Evolutionary conservation across 2,888 invertebrate species (phyloP).

Genomic region (Eupithecia vulgata): DNA sequence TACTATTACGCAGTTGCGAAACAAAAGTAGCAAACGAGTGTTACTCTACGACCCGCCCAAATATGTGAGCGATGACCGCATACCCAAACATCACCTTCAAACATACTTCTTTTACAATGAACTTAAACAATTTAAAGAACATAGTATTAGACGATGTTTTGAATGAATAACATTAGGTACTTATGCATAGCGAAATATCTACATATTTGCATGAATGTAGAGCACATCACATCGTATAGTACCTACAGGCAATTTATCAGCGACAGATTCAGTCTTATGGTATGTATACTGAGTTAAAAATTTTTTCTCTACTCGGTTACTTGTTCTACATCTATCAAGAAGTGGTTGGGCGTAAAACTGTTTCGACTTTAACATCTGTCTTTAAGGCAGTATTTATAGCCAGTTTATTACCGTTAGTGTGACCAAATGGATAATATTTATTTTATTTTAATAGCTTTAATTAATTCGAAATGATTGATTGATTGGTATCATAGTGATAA

Average conservation of each 20-base stretch:
- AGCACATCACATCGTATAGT: too few species aligned
- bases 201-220: background rate
- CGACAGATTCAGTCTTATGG: background rate
- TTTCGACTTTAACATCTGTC: conserved; percentile 31
- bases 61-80: conserved; percentile 76
- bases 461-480: conserved; percentile 37
- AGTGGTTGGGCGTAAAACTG: conserved; percentile 17
- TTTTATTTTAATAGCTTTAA: conserved; percentile 39
- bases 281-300: background rate
- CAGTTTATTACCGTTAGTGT: conserved; percentile 29
- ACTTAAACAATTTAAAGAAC: conserved; percentile 22
- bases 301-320: conserved; percentile 28
- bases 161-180: background rate
- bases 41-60: conserved; percentile 57
- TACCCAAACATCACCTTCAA: conserved; percentile 70
- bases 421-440: conserved; percentile 33
- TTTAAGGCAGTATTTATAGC: conserved; percentile 31
- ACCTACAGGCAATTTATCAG: background rate
- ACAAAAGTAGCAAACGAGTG: conserved; percentile 48
- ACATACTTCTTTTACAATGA: conserved; percentile 44
- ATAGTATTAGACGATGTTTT: conserved; percentile 40
- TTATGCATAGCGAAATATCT: background rate
- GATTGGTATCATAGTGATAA: conserved; percentile 22
- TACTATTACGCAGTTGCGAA: conserved; percentile 58
- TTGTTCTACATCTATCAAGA: conserved; percentile 40